Base-by-base conservation (phyloP, 2,113 vertebrate genomes). In the Chascanopsetta lugubris region DNA sequence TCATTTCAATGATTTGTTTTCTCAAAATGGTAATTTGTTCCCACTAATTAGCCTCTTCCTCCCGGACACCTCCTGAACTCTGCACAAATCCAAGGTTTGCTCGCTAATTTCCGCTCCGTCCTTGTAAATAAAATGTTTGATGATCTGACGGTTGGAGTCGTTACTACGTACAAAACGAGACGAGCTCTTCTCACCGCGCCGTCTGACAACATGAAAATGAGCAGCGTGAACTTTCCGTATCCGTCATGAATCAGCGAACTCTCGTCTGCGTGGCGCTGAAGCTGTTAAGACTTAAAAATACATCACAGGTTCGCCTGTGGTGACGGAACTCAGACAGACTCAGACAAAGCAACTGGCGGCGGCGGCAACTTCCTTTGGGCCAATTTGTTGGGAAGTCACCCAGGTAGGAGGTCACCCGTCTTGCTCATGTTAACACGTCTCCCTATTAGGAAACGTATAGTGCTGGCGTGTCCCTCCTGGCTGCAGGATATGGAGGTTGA, bases 321-420 rank as follows among this genome's bases (percentile, higher is more conserved):
- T n/a, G 75, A 53, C 24, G 59, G 21, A 51, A 55, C 36, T 59
- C 6, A 25, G 50, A 43, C 27, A 68, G 80, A 72, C 10, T 38
- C 40, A 57, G 67, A 72, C 42, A 59, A 69, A 80, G 48, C 15
- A 53, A 61, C 54, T 32, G 9, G 61, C 61, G 60, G 74, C 36
- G 58, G 32, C 45, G 45, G 45, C 6, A 59, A 60, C 49, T 70
- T 75, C 26, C 6, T 53, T 27, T 29, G 49, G 49, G 60, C 75
- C 61, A 81, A 72, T 74, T 74, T 72, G 58, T 68, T 27, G 22
- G 65, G 66, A 73, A 69, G 20, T 55, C 63, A 65, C 45, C 55
- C 55, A 61, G 59, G 72, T 77, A 63, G 77, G 79, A 70, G 66
- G 62, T 53, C 68, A 73, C 76, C 68, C 59, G 75, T 78, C 67